Evolutionary conservation across 2,888 invertebrate genomes (phyloP), one percentile per base, ranked within the genome.

Genomic region (Synergus gifuensis): DNA sequence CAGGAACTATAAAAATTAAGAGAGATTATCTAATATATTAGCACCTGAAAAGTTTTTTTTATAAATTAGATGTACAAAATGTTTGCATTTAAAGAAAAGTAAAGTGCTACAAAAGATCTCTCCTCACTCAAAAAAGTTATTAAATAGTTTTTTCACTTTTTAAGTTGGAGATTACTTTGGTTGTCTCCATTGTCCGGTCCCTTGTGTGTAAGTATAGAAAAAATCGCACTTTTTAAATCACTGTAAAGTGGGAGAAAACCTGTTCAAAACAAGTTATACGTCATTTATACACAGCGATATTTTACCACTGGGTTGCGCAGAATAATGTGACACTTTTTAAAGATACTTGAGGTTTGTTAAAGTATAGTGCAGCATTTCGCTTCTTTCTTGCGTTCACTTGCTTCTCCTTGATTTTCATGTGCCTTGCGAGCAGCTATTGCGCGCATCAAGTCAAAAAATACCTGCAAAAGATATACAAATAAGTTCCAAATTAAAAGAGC

Each of bases 391-490:
- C 96, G 96, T 93, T 95, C 95, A 93, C 96, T 96, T 93, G 96
- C 96, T 93, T 97, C 97, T 90, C 96, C 96, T 93, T 96, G 95
- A 88, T 96, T 96, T 94, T 97, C 98, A 94, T 97, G 97, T 92
- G 96, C 96, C 95, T 99, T 99, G 91, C 98, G 95, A 92, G 98
- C 97, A 89, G 98, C 96, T 93, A 99, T 99, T 94, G 98, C 98
- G 88, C 99, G 95, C 98, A 99, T 99, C 94, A 99, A 95, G 94
- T 99, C 99, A 94, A 98, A 99, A 95, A 99, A 99, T 92, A 99
- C 98, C 98, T 99, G 94, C 8, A 87, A 88, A n/a, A 78, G 14
- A 28, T 28, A 28, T 28, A 36, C 5, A 36, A 36, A 36, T 36
- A 36, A 36, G 5, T 36, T 5, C 36, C 36, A 36, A 36, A 36